phyloP scores from a whole-genome alignment of 2,113 vertebrate genomes.

The Calidris pugnax region DNA sequence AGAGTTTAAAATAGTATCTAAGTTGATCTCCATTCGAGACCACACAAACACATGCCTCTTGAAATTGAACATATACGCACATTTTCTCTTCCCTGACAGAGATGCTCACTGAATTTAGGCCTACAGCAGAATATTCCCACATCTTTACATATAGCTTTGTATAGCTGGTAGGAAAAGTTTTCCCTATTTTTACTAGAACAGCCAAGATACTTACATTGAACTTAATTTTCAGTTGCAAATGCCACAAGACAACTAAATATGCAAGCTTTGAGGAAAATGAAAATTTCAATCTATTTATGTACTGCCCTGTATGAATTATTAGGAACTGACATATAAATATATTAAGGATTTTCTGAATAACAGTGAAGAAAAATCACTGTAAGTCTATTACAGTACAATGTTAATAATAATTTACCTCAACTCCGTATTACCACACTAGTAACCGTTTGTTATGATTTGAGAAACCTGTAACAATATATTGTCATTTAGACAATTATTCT shows the following conservation, averaged over 20 bases:
- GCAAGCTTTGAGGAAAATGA: neutral
- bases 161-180: neutral
- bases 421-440: neutral
- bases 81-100: neutral
- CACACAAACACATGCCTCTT: neutral
- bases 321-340: neutral
- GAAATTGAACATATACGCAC: neutral
- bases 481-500: neutral
- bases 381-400: neutral
- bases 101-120: neutral
- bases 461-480: neutral
- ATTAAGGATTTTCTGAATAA: neutral
- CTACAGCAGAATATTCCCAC: neutral
- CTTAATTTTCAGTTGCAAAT: neutral
- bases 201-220: neutral
- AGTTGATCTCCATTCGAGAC: neutral
- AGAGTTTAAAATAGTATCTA: neutral
- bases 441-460: neutral
- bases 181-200: neutral
- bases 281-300: neutral
- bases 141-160: neutral
- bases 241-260: neutral
- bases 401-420: neutral
- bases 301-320: neutral
- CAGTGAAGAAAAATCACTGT: neutral